phyloP scores from a whole-genome alignment of 2,797 vertebrate genomes.

The Platalea minor region DNA sequence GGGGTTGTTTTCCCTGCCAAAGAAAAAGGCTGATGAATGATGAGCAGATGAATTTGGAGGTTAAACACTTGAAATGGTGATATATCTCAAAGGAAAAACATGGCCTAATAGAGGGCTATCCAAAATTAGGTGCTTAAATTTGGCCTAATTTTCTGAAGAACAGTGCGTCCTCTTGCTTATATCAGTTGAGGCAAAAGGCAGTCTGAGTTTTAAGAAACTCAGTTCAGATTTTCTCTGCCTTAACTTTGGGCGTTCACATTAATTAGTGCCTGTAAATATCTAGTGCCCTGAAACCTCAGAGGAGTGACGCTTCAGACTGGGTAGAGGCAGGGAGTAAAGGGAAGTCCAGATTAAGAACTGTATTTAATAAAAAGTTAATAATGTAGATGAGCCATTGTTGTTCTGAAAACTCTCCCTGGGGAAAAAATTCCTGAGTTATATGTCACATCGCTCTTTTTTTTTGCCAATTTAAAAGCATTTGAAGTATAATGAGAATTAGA shows the following conservation, averaged over 20 bases:
- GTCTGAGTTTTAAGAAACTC: not conserved
- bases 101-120: not conserved
- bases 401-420: not conserved
- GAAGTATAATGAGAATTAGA: not conserved
- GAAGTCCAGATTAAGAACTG: not conserved
- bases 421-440: not conserved
- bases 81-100: not conserved
- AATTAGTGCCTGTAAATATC: not conserved
- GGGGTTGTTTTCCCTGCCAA: not conserved
- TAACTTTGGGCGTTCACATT: not conserved
- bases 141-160: conserved; percentile 39
- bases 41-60: not conserved
- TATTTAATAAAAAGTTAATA: not conserved
- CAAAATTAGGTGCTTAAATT: conserved; percentile 26
- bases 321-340: not conserved
- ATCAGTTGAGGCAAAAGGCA: not conserved
- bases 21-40: not conserved
- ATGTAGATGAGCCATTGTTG: not conserved
- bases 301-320: not conserved
- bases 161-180: not conserved
- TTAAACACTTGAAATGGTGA: not conserved
- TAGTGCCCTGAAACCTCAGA: not conserved
- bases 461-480: not conserved
- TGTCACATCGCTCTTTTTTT: not conserved
- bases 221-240: not conserved